Conservation (phyloP, 2,797 vertebrate species). For the Numenius phaeopus region DNA sequence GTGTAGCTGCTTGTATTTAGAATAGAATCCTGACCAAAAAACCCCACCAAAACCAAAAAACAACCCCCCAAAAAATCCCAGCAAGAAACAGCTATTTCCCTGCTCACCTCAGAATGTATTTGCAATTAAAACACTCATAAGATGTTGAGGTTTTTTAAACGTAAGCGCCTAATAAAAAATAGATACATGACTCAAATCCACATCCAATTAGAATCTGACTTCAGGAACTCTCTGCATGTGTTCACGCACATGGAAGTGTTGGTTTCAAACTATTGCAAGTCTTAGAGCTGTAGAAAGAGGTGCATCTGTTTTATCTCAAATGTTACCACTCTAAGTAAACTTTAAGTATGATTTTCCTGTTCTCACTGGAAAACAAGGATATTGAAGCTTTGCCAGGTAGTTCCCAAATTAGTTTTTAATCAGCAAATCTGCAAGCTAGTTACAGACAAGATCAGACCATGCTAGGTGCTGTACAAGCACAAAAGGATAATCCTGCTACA, state of each 20-base stretch:
- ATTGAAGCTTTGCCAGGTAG: background rate
- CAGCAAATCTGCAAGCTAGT: background rate
- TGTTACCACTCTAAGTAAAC: background rate
- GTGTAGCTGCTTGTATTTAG: background rate
- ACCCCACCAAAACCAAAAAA: too few relatives aligned
- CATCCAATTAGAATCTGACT: background rate
- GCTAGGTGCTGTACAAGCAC: conserved; percentile 18
- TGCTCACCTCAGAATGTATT: background rate
- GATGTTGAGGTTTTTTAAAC: background rate
- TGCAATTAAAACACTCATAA: background rate
- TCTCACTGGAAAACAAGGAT: background rate
- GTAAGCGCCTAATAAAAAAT: background rate
- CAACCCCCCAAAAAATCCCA: background rate
- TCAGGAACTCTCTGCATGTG: background rate
- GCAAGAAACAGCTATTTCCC: background rate
- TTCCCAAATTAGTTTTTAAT: background rate
- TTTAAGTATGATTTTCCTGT: background rate
- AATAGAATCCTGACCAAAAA: background rate
- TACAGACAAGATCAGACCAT: background rate
- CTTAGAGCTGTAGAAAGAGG: background rate
- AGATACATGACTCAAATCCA: background rate
- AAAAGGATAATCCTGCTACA: conserved; percentile 33
- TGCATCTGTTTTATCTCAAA: background rate
- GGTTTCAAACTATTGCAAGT: background rate
- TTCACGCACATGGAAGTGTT: background rate